Evolutionary conservation across 1,140 invertebrate genomes (phyloP), one percentile per base, ranked within the genome.

Genomic region (Leptonema lineaticorne): DNA sequence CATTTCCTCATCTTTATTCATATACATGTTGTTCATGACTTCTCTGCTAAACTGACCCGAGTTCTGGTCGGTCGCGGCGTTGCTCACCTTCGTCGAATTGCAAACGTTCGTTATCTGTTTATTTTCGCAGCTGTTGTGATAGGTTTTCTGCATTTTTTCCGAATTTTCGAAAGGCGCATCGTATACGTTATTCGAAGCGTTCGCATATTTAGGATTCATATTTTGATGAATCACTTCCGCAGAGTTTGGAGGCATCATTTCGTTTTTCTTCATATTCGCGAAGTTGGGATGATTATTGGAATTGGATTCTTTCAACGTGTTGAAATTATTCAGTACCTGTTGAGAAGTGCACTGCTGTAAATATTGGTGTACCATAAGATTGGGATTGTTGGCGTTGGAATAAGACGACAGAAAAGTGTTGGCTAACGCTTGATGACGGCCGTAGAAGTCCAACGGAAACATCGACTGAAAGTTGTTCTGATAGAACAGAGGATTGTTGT

Each of bases 401-500:
- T 72, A 68, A 2, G 65, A 37, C 11, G 64, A 68, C 9, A 72
- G 33, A 29, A 72, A 69, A 18, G 62, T 69, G 45, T 50, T 65
- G 41, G 71, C 71, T 7, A 72, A 29, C 2, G 67, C 65, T 50
- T 72, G 71, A 48, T 69, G 68, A n/a, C 68, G 59, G 11, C 57
- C 65, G 45, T 72, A 72, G 4, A 69, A 63, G 8, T 72, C 70
- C 29, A 72, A 50, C 5, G 71, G 68, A 11, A 72, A 68, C 30
- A 69, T 60, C 24, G 65, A 60, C 57, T 67, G 71, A 50, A 63
- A 72, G 45, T 28, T 58, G 53, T 72, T 72, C 41, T 72, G 71
- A 41, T 69, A 72, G 14, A 68, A 53, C 41, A 72, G 50, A 3
- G 64, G 41, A 37, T 72, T 63, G 41, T 60, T 72, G 65, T 72